A percentile compares a stretch with the other conserved stretches of the same genome.
Conservation (phyloP, 2,797 vertebrate genomes). For the Myiotriccus ornatus region DNA sequence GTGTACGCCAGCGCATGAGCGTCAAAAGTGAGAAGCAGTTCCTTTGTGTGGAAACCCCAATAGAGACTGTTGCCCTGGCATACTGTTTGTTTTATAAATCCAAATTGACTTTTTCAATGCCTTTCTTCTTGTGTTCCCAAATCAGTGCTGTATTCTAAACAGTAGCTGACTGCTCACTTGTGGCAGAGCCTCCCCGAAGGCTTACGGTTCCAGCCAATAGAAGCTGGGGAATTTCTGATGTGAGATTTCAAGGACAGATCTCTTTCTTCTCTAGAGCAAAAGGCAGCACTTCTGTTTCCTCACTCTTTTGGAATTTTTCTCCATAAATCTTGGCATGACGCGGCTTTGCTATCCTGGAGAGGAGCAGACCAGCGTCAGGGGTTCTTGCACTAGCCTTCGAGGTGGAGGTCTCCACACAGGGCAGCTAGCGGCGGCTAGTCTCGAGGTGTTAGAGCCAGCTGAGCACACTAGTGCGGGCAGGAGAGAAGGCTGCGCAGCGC, state of each 20-base stretch:
- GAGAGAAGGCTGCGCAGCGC: no score
- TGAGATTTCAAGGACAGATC: not conserved
- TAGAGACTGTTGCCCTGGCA: not conserved
- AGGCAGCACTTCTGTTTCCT: not conserved
- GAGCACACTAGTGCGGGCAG: no score
- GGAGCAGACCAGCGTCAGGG: no score
- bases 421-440: no score
- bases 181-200: not conserved
- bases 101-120: not conserved
- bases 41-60: not conserved
- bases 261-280: conserved; percentile 24
- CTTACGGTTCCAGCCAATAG: not conserved
- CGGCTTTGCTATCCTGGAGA: no score
- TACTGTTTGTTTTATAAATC: not conserved
- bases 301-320: conserved; percentile 50
- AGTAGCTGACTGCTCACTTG: not conserved
- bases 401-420: no score
- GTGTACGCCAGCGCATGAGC: not conserved
- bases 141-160: not conserved
- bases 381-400: no score
- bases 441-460: no score
- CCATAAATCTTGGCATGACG: conserved; percentile 41
- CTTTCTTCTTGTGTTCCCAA: not conserved
- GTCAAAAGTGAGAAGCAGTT: not conserved
- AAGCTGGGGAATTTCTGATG: not conserved